Base-by-base conservation (phyloP, 2,888 invertebrate genomes). In the Amaurobius ferox region DNA sequence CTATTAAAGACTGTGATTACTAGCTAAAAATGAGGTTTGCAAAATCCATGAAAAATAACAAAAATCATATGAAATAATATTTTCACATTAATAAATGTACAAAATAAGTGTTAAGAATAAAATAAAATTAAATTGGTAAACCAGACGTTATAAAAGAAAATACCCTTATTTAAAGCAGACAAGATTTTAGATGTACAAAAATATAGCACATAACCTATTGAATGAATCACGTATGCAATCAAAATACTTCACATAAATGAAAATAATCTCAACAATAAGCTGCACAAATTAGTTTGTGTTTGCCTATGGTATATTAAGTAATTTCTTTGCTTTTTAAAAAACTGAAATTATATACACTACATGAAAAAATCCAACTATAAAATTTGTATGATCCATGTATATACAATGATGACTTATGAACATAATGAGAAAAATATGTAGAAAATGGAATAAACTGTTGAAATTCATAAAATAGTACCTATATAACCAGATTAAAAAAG, bases 361-460 rank as follows among this genome's bases (percentile, higher is more conserved):
- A 78, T 74, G 67, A 79, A 85, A 78, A 61, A 73, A 62, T 79
- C 79, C 79, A 86, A 86, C 73, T 86, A 86, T 78, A 79, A 86
- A 79, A 86, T 86, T 86, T 79, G 61, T 73, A 86, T 86, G 85
- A 79, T 73, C 85, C 79, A 86, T 86, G 72, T 86, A 86, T 79
- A 86, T 79, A 86, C 85, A 86, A 78, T 86, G 85, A 86, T 79
- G 85, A 74, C 62, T 68, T 86, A 78, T 86, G 85, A 86, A 86
- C 85, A 86, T 68, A 86, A 79, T 78, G 77, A 78, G 39, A 71
- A 79, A 86, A 73, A 74, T 86, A 86, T 86, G 85, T 86, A 86
- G 78, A 86, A 86, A 86, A 86, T 86, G 85, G 78, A 86, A 86
- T 55, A 72, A 78, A 70, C 61, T 81, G 44, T 67, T 68, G 55